Evolutionary conservation across 2,797 vertebrate species (phyloP), one percentile per base, ranked within the genome.

Genomic region (Rhynchotus rufescens): DNA sequence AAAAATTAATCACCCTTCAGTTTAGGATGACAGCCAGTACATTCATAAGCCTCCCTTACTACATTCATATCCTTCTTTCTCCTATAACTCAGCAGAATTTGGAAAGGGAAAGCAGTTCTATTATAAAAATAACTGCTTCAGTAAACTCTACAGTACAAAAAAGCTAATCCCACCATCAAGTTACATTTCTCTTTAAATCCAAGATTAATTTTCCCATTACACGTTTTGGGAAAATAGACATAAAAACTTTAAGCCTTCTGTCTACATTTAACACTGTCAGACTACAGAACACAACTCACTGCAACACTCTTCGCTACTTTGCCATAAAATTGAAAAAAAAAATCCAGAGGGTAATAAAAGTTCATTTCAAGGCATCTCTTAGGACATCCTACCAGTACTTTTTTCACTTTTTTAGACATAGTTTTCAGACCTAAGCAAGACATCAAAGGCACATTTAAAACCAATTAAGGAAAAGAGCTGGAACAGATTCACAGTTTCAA

Each of bases 181-280:
- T 23, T 79, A 25, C 28, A 95, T 77, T 87, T 69, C 66, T 86
- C 56, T 75, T 89, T 57, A 8, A 68, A 82, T n/a, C 40, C 38
- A 62, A 66, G 86, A 89, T 91, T 94, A 9, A 40, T 95, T 93
- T 84, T 89, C 40, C 69, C 80, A 78, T 76, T 77, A 64, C 34
- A 26, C 16, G 40, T 90, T 95, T 92, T 82, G 44, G 34, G 95
- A 94, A 20, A 83, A 75, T 28, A 42, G 11, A 92, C 17, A 84
- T 90, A 91, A 81, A 40, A 81, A 40, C 56, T 73, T 94, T 73
- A 87, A 64, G 44, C 21, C 78, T 62, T 45, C 12, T 16, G 32
- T 34, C 74, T 36, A 12, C 61, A 71, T 32, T 21, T 42, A 17
- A 44, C 25, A 79, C 28, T 12, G 30, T 15, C 86, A 69, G 59